Evolutionary conservation across 2,113 vertebrate species (phyloP).

Genomic region (Hylia prasina): DNA sequence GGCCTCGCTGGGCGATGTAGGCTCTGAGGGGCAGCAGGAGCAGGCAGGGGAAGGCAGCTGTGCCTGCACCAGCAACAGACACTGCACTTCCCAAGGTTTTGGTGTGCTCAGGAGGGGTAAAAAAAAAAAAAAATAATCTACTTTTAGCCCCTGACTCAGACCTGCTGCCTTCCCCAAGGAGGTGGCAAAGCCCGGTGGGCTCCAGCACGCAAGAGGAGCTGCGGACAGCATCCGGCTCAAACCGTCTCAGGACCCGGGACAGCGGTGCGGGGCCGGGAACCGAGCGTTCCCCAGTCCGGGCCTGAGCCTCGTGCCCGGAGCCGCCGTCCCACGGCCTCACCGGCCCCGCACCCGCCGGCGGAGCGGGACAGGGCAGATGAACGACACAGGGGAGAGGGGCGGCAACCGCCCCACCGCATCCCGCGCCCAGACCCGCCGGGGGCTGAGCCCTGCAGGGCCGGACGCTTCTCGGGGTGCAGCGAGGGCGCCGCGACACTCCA

Average conservation of each 20-base stretch:
- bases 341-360: neutral
- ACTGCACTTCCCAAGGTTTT: neutral
- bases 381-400: neutral
- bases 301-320: neutral
- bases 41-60: neutral
- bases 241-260: neutral
- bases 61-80: neutral
- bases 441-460: neutral
- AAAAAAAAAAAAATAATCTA: neutral
- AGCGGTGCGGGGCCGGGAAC: neutral
- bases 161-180: neutral
- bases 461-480: neutral
- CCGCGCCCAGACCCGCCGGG: neutral
- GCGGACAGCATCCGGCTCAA: neutral
- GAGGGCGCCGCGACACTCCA: accelerated
- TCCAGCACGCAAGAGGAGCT: accelerated
- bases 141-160: accelerated
- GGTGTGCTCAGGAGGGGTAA: neutral
- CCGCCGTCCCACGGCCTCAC: neutral
- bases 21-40: neutral
- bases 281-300: accelerated
- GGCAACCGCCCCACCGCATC: too few relatives aligned
- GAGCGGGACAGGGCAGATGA: neutral
- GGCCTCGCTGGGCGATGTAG: accelerated
- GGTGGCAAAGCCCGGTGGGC: neutral